A percentile compares a stretch with the other conserved stretches of the same genome.
Evolutionary conservation across 2,113 vertebrate species (phyloP).

Genomic region (Phasianus colchicus): DNA sequence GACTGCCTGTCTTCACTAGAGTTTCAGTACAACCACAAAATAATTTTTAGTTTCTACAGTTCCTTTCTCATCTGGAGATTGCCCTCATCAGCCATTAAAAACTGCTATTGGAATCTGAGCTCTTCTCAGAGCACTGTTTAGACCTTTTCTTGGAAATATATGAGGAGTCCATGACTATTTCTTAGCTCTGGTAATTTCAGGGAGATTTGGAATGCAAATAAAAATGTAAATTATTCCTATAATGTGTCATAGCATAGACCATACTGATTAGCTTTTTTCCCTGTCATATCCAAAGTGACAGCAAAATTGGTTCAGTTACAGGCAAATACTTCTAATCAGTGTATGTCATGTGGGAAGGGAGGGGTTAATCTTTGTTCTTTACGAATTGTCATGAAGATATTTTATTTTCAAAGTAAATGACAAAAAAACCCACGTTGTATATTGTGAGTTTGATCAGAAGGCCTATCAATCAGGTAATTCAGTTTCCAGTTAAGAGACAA

Average conservation of each 20-base stretch:
- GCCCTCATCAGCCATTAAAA: not conserved
- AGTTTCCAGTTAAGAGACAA: constrained; percentile 58
- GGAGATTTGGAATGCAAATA: not conserved
- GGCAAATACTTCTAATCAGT: not conserved
- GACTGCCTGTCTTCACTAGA: not conserved
- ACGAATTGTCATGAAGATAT: not conserved
- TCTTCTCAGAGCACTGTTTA: not conserved
- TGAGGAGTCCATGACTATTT: not conserved
- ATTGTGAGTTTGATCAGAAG: constrained; percentile 17
- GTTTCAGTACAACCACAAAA: not conserved
- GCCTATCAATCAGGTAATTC: constrained; percentile 54
- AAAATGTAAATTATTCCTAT: not conserved
- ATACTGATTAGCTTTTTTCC: not conserved
- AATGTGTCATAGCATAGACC: not conserved
- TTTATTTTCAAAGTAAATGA: constrained; percentile 45
- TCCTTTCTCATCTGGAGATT: not conserved
- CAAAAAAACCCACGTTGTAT: not conserved
- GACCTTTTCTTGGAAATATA: not conserved
- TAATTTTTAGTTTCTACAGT: not conserved
- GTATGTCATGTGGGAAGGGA: not conserved
- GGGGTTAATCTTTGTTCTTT: constrained; percentile 23
- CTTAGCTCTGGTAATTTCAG: not conserved
- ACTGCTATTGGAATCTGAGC: not conserved
- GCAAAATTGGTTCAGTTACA: not conserved
- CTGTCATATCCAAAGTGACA: not conserved